Evolutionary conservation across 2,797 vertebrate genomes (phyloP).

Genomic region (Novumbra hubbsi): DNA sequence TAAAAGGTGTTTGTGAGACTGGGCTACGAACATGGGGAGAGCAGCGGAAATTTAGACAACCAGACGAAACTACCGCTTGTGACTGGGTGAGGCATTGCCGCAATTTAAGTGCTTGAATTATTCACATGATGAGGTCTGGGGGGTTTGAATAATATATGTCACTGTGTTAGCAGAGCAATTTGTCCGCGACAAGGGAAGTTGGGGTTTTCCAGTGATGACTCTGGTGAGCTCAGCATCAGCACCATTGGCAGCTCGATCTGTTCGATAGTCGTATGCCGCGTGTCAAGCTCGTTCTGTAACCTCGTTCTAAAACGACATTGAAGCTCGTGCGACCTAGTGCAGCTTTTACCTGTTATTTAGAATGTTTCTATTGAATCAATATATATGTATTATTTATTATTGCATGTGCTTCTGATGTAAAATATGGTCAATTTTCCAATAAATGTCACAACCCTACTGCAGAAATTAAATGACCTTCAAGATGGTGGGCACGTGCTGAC

Average conservation of each 20-base stretch:
- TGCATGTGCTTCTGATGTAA: not conserved
- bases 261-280: constrained; percentile 5
- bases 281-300: constrained; percentile 6
- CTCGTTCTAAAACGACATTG: constrained; percentile 50
- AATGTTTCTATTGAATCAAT: constrained; percentile 9
- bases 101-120: constrained; percentile 28
- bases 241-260: constrained; percentile 24
- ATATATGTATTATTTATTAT: too few species aligned
- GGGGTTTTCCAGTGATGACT: constrained; percentile 21
- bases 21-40: constrained; percentile 74
- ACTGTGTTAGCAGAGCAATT: constrained; percentile 24
- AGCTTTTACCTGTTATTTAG: constrained; percentile 24
- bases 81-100: constrained; percentile 71
- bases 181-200: constrained; percentile 35
- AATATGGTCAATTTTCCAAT: not conserved
- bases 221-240: constrained; percentile 51
- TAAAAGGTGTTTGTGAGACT: constrained; percentile 77
- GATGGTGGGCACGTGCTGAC: constrained; percentile 15
- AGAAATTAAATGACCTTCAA: constrained; percentile 29
- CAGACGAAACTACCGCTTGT: constrained; percentile 72
- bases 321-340: constrained; percentile 21
- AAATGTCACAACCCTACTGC: not conserved
- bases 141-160: constrained; percentile 39
- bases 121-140: constrained; percentile 13
- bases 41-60: constrained; percentile 67